Conservation (phyloP, 2,797 vertebrate genomes). For the Molossus molossus region DNA sequence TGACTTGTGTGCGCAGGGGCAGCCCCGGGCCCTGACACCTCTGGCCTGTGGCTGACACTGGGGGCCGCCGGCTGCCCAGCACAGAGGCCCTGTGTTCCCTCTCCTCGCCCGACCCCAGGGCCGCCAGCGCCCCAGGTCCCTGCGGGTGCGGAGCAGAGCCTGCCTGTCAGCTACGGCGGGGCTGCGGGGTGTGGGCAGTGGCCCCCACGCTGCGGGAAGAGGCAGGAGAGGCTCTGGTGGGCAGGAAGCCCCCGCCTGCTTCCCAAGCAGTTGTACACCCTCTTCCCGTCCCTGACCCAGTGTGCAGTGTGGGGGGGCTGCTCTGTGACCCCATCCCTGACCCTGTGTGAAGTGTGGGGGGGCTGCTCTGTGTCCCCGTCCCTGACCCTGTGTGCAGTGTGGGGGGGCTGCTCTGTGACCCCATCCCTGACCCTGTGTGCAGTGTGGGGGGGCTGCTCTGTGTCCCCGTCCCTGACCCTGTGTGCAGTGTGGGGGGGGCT, state of each 20-base stretch:
- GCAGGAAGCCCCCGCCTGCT: not conserved
- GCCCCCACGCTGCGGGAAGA: not conserved
- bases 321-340: too few species aligned
- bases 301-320: not conserved
- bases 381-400: too few species aligned
- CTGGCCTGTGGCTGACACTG: slow-evolving; percentile 24
- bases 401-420: too few species aligned
- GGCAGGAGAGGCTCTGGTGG: not conserved
- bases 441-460: too few species aligned
- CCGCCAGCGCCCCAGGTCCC: not conserved
- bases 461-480: too few species aligned
- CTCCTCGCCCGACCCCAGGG: not conserved
- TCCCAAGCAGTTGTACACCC: fast-evolving
- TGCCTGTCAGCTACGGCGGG: fast-evolving
- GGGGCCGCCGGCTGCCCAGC: not conserved
- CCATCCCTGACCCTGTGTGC: too few species aligned
- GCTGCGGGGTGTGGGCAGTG: not conserved
- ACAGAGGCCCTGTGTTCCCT: not conserved
- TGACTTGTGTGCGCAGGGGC: not conserved
- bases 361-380: not conserved
- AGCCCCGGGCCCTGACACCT: not conserved
- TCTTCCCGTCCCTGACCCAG: not conserved
- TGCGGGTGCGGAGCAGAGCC: fast-evolving
- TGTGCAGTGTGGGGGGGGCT: not conserved
- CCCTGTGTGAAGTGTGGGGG: fast-evolving